phyloP scores from a whole-genome alignment of 2,888 invertebrate species.

The Melipona beecheii region DNA sequence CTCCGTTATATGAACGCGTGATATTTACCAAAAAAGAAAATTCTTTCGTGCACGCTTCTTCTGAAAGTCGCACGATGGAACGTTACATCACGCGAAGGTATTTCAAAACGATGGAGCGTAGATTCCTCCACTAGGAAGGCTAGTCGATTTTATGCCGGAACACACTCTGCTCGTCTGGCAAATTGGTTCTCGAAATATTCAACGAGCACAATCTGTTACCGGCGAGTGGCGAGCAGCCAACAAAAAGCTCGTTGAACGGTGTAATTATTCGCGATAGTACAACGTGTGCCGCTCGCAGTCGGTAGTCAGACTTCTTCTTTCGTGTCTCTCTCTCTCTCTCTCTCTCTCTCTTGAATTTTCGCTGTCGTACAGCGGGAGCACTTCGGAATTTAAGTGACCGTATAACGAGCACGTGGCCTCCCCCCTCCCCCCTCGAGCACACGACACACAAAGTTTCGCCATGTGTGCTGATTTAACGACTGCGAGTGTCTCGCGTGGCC shows the following conservation, averaged over 20 bases:
- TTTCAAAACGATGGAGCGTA: background rate
- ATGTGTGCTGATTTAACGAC: slow-evolving; percentile 66
- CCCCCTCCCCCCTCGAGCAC: too few species aligned
- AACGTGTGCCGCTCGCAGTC: slow-evolving; percentile 17
- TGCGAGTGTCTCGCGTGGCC: slow-evolving; percentile 38
- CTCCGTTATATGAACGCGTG: too few species aligned
- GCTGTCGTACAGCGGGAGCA: background rate
- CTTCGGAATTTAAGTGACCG: slow-evolving; percentile 49
- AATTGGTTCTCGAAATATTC: slow-evolving; percentile 35
- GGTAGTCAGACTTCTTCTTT: slow-evolving; percentile 13
- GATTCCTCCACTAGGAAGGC: background rate
- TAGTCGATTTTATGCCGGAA: background rate
- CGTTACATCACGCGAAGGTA: background rate
- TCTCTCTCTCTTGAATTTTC: background rate
- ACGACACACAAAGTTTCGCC: slow-evolving; percentile 49
- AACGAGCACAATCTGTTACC: slow-evolving; percentile 48
- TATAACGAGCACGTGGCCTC: slow-evolving; percentile 38
- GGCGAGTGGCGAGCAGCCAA: slow-evolving; percentile 3
- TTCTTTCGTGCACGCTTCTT: too few species aligned
- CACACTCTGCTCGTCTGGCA: background rate
- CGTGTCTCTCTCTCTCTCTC: background rate
- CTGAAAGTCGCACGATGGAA: background rate
- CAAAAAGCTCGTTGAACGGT: slow-evolving; percentile 49
- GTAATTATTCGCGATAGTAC: slow-evolving; percentile 45
- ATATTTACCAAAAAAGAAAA: background rate